Base-by-base conservation (phyloP, 2,888 invertebrate species). In the Galerucella pusilla region DNA sequence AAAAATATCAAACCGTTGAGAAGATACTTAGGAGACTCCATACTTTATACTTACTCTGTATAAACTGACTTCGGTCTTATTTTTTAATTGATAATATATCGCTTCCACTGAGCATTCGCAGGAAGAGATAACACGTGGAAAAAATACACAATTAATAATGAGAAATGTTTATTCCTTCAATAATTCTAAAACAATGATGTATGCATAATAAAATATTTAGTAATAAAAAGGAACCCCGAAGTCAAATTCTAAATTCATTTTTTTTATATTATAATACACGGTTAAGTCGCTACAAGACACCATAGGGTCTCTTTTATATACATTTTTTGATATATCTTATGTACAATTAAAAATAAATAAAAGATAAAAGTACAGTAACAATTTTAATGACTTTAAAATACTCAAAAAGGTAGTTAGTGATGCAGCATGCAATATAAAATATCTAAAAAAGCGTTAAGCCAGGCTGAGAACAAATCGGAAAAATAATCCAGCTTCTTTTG, bases 221-320 rank as follows among this genome's bases (percentile, higher is more conserved):
- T 83, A 85, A 85, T 84, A 84, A 87, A 80, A 84, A 86, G 84
- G 84, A 86, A 85, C 84, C 85, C 86, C 85, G 84, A 86, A 86
- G 85, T 86, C 85, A 87, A 83, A 84, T 82, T 82, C 84, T 84
- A 85, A 83, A 63, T 63, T 63, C 14, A 83, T 80, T 80, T 75
- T 79, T 80, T 82, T 82, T 84, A 20, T 20, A 20, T 20, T 75
- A 75, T 73, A 63, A 81, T 85, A 85, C 85, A 86, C 80, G 83
- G 72, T 65, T 81, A 83, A 80, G 80, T 81, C 80, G 82, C 81
- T 81, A 82, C 76, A 86, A 86, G 87, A 87, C 87, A 83, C 88
- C 87, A 88, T 87, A 86, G 88, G 88, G 88, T 87, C 86, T 84
- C 84, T 80, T 79, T 77, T 83, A 85, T 87, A 83, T 86, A 86